These are phyloP conservation scores for Rhodeus uyekii DNA, from an alignment of 2,797 vertebrate species.

Conservation along the genomic window DNA sequence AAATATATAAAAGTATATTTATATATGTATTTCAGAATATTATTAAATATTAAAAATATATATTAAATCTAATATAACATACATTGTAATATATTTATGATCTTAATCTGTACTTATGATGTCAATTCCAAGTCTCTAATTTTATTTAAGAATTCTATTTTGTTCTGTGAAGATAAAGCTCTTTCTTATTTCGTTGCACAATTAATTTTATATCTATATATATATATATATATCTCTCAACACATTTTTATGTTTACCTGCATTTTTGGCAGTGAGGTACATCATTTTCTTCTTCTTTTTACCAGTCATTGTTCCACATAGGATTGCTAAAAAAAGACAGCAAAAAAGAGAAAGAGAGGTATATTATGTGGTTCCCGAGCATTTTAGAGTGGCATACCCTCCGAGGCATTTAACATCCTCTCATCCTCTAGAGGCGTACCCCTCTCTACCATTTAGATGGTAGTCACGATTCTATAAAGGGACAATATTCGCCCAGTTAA, in stretches of 20 bases:
- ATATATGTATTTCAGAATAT: background rate
- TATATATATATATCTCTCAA: too few relatives aligned
- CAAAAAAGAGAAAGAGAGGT: background rate
- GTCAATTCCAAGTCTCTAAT: background rate
- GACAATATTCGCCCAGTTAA: background rate
- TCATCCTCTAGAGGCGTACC: too few relatives aligned
- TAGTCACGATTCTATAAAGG: too few relatives aligned
- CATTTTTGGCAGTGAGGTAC: conserved; percentile 96
- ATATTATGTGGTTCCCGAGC: background rate
- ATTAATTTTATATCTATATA: too few relatives aligned
- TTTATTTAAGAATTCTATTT: background rate
- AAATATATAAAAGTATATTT: too few relatives aligned
- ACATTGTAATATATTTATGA: too few relatives aligned
- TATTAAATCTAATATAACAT: background rate
- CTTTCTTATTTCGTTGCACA: background rate
- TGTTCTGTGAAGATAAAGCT: background rate
- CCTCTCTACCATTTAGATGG: too few relatives aligned
- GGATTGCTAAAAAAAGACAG: conserved; percentile 78
- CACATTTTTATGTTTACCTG: conserved; percentile 86
- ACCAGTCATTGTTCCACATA: conserved; percentile 92
- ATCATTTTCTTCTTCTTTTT: conserved; percentile 99
- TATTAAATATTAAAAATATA: background rate
- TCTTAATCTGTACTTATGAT: too few relatives aligned
- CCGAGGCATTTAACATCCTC: too few relatives aligned
- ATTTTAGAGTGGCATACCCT: background rate